phyloP scores from a whole-genome alignment of 64 coral and sea anemone genomes.

The Acropora yongei region DNA sequence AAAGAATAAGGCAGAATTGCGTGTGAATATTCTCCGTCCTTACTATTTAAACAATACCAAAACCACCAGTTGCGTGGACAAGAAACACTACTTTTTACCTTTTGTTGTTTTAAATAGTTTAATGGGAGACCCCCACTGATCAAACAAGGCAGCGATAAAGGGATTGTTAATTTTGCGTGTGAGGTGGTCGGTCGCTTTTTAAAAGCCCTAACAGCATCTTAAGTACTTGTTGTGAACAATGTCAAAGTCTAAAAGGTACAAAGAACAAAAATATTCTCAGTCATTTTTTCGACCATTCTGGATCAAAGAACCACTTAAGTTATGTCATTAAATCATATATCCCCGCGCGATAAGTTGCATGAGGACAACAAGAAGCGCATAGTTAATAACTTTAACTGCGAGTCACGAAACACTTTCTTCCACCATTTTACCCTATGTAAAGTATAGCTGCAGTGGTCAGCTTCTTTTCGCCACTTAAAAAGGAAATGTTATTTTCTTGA shows the following conservation, averaged over 20 bases:
- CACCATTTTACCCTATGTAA: not conserved
- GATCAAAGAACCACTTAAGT: not conserved
- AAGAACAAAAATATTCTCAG: not conserved
- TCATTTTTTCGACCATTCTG: not conserved
- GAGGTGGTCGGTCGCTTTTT: not conserved
- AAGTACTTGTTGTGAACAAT: not conserved
- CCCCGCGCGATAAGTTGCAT: not conserved
- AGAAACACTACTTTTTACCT: not conserved
- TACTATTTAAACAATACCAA: no score
- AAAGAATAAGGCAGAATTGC: no score
- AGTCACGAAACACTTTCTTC: slow-evolving; percentile 18
- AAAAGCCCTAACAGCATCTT: not conserved
- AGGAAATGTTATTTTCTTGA: no score
- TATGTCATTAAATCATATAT: not conserved
- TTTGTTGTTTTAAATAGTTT: not conserved
- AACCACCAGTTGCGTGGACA: not conserved
- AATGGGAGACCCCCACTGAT: not conserved
- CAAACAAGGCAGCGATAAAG: not conserved
- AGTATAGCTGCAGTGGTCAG: not conserved
- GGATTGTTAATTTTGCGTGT: not conserved
- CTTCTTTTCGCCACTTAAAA: no score
- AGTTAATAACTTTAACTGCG: slow-evolving; percentile 5
- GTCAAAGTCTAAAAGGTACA: not conserved
- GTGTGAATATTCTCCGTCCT: no score
- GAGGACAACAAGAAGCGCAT: slow-evolving; percentile 3